A percentile compares a stretch with the other conserved stretches of the same genome.
These are phyloP conservation scores for Siniperca knerii DNA, from an alignment of 2,113 vertebrate genomes.

Conservation along the genomic window DNA sequence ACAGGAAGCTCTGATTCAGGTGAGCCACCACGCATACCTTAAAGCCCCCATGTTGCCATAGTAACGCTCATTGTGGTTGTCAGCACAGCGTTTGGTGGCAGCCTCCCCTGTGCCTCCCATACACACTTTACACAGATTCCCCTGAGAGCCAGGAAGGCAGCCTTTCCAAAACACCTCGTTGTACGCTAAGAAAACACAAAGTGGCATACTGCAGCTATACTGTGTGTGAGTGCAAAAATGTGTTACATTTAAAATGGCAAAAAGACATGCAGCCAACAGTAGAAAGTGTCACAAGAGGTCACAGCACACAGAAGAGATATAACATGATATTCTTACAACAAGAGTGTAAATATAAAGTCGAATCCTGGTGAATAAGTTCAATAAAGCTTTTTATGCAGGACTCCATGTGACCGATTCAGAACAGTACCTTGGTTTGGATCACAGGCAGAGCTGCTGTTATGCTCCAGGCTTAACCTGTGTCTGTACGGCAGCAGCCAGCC, in stretches of 20 bases:
- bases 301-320: background rate
- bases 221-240: background rate
- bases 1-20: background rate
- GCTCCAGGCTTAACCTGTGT: constrained; percentile 75
- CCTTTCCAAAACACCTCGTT: constrained; percentile 91
- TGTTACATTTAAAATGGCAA: background rate
- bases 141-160: constrained; percentile 90
- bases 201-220: background rate
- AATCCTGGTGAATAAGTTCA: background rate
- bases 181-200: constrained; percentile 80
- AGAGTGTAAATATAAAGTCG: background rate
- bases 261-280: background rate
- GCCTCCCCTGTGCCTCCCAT: constrained; percentile 87
- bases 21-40: constrained; percentile 78
- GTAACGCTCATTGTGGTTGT: constrained; percentile 90
- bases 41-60: constrained; percentile 93
- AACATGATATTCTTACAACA: background rate
- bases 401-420: background rate
- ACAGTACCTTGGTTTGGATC: constrained; percentile 86
- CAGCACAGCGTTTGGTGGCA: constrained; percentile 87
- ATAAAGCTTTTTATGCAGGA: background rate
- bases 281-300: background rate
- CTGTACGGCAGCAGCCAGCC: constrained; percentile 90
- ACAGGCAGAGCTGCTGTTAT: constrained; percentile 81
- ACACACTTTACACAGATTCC: constrained; percentile 91